Conservation (phyloP, 2,797 vertebrate species). For the Chelmon rostratus region DNA sequence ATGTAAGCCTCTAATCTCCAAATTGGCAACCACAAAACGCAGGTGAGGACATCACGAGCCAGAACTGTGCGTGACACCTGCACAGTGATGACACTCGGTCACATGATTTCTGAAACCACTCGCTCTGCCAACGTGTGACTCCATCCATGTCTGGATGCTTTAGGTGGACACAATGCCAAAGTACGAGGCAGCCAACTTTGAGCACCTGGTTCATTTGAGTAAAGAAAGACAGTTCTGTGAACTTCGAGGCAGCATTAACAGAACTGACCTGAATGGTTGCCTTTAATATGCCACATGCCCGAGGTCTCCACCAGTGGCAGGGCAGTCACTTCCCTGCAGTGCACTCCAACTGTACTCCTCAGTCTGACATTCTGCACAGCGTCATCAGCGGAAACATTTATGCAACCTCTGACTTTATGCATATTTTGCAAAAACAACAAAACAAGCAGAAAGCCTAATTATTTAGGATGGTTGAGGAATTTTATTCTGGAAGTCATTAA, state of each 20-base stretch:
- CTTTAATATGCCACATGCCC: constrained; percentile 21
- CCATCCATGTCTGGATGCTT: constrained; percentile 54
- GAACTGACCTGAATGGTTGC: constrained; percentile 15
- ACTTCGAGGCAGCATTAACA: constrained; percentile 13
- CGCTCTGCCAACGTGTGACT: constrained; percentile 60
- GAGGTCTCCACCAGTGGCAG: constrained; percentile 6
- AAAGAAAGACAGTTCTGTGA: constrained; percentile 40
- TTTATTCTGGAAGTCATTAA: constrained; percentile 16
- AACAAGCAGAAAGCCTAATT: background rate
- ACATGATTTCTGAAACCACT: constrained; percentile 34
- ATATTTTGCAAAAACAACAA: constrained; percentile 6
- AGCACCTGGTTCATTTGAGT: constrained; percentile 53
- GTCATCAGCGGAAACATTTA: constrained; percentile 1
- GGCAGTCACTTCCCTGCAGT: background rate
- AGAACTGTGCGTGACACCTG: constrained; percentile 50
- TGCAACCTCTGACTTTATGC: constrained; percentile 3
- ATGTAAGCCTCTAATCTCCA: constrained; percentile 58
- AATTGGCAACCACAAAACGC: constrained; percentile 56
- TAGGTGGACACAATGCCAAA: constrained; percentile 53
- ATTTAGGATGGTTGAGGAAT: constrained; percentile 3
- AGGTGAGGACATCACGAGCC: constrained; percentile 63
- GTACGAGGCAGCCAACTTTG: constrained; percentile 48
- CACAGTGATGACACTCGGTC: constrained; percentile 48
- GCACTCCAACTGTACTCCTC: background rate
- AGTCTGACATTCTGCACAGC: background rate